These are phyloP conservation scores for Semaprochilodus insignis DNA, from an alignment of 2,797 vertebrate species.

Conservation along the genomic window DNA sequence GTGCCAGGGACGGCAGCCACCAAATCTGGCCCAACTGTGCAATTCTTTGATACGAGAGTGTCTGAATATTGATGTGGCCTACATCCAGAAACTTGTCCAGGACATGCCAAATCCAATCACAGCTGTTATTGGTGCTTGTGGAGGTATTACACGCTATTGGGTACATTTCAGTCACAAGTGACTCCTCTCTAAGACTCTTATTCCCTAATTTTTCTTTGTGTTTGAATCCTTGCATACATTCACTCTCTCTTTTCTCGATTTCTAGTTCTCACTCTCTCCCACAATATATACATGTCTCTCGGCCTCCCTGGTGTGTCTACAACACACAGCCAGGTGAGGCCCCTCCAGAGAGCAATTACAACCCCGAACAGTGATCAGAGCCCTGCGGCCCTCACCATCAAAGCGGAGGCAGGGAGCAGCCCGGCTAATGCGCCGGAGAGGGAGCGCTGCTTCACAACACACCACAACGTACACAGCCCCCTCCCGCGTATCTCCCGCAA, in stretches of 20 bases:
- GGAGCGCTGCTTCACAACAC: conserved; percentile 42
- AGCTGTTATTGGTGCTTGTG: too few relatives aligned
- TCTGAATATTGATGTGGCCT: too few relatives aligned
- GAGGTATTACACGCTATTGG: too few relatives aligned
- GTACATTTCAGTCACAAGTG: too few relatives aligned
- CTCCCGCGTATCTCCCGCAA: conserved; percentile 22
- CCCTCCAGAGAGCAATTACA: conserved; percentile 59
- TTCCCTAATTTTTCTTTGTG: too few relatives aligned
- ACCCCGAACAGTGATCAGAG: conserved; percentile 56
- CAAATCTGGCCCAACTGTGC: too few relatives aligned
- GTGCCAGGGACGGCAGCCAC: too few relatives aligned
- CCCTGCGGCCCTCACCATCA: conserved; percentile 59
- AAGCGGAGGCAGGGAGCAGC: conserved; percentile 49
- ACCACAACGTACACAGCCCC: conserved; percentile 18
- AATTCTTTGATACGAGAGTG: too few relatives aligned
- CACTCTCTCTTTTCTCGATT: background rate
- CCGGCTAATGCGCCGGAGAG: conserved; percentile 47
- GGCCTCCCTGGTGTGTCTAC: conserved; percentile 10
- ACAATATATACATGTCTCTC: background rate
- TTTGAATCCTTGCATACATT: background rate
- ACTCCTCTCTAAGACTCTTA: background rate
- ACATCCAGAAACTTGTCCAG: too few relatives aligned
- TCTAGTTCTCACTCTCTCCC: background rate
- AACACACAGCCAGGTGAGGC: conserved; percentile 54
- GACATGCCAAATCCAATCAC: too few relatives aligned